Conservation (phyloP, 2,113 vertebrate genomes). For the Choloepus hoffmanni region DNA sequence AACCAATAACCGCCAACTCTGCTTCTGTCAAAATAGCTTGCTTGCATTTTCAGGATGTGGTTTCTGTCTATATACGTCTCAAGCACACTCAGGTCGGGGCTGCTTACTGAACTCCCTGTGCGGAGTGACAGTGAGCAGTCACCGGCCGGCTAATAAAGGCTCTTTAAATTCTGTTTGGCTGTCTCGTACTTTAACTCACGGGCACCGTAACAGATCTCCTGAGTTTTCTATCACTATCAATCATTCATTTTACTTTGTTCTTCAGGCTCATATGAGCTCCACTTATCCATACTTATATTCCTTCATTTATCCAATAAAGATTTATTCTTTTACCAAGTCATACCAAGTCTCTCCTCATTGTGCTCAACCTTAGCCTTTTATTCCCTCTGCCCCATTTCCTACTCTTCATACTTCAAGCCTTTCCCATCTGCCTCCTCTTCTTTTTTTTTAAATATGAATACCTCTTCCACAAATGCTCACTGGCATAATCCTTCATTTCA, state of each 20-base stretch:
- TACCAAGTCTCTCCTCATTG: not conserved
- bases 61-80: too few relatives aligned
- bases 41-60: too few relatives aligned
- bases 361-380: too few relatives aligned
- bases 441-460: not conserved
- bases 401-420: not conserved
- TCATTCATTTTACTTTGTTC: constrained; percentile 25
- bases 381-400: fast-evolving
- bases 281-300: not conserved
- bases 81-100: too few relatives aligned
- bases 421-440: not conserved
- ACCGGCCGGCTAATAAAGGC: too few relatives aligned
- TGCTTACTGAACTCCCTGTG: too few relatives aligned
- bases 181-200: too few relatives aligned
- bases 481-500: not conserved
- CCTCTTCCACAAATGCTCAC: not conserved
- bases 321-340: not conserved
- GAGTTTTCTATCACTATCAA: not conserved
- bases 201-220: not conserved
- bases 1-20: too few relatives aligned
- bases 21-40: too few relatives aligned
- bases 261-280: not conserved
- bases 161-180: too few relatives aligned
- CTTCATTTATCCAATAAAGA: not conserved
- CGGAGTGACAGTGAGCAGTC: too few relatives aligned